phyloP scores from a whole-genome alignment of 2,888 invertebrate species.

The Paralinhomoeus sp. region DNA sequence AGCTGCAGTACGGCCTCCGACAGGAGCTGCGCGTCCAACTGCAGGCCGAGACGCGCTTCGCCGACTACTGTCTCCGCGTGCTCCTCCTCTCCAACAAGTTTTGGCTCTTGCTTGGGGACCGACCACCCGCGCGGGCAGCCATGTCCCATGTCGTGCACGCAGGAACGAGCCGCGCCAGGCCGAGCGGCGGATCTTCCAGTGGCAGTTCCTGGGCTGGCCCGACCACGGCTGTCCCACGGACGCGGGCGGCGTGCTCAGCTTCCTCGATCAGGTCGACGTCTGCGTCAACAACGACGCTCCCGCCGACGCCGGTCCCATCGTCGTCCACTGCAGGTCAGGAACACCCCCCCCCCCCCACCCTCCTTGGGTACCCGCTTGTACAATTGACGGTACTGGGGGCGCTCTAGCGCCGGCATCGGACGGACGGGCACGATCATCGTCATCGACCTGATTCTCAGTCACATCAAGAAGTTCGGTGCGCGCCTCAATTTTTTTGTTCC shows the following conservation, averaged over 20 bases:
- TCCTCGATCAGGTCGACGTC: slow-evolving; percentile 40
- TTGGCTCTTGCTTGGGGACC: too few species aligned
- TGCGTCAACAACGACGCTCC: slow-evolving; percentile 5
- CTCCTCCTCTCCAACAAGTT: slow-evolving; percentile 39
- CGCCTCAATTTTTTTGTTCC: not conserved
- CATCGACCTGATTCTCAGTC: slow-evolving; percentile 89
- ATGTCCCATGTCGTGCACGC: too few species aligned
- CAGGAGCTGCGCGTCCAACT: slow-evolving; percentile 40
- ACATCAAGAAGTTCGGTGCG: slow-evolving; percentile 61
- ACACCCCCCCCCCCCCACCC: too few species aligned
- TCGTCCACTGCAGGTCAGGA: slow-evolving; percentile 7
- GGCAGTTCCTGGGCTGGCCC: slow-evolving; percentile 70
- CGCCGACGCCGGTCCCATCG: slow-evolving; percentile 23
- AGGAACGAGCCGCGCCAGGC: not conserved
- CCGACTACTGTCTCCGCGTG: slow-evolving; percentile 70
- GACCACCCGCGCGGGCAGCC: too few species aligned
- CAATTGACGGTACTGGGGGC: too few species aligned
- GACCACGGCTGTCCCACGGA: slow-evolving; percentile 81
- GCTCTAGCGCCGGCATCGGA: slow-evolving; percentile 87
- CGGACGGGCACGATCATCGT: slow-evolving; percentile 95
- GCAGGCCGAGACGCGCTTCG: slow-evolving; percentile 54
- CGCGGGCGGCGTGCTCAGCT: slow-evolving; percentile 69
- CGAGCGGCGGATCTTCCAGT: slow-evolving; percentile 51
- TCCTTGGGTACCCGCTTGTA: too few species aligned
- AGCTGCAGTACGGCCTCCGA: slow-evolving; percentile 10